These are phyloP conservation scores for Coelopa pilipes DNA, from an alignment of 2,888 invertebrate genomes.

Conservation along the genomic window DNA sequence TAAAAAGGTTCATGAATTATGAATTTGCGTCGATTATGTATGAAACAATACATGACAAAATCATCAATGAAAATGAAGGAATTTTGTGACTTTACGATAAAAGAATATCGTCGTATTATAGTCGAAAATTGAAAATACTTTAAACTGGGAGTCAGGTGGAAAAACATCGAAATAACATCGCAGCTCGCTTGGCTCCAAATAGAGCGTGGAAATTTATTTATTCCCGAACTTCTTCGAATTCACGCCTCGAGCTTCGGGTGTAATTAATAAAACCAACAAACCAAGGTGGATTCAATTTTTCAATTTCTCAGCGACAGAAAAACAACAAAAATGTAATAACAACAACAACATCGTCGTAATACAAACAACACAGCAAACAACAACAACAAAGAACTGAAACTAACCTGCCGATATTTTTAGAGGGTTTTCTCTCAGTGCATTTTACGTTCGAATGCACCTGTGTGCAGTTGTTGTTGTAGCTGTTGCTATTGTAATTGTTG, in stretches of 20 bases:
- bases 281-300: background rate
- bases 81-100: background rate
- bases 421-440: background rate
- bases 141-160: no score
- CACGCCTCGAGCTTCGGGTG: background rate
- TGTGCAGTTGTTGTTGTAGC: conserved; percentile 8
- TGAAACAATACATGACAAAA: no score
- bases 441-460: conserved; percentile 34
- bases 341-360: background rate
- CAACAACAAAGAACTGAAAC: background rate
- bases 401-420: background rate
- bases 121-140: no score
- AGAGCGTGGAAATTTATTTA: conserved; percentile 37
- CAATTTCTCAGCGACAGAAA: background rate
- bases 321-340: conserved; percentile 7
- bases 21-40: no score
- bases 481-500: no score
- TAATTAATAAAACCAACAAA: conserved; percentile 20
- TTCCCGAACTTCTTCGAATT: background rate
- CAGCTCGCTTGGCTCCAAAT: background rate
- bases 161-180: no score
- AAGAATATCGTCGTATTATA: background rate
- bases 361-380: background rate
- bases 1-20: no score
- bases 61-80: no score